Base-by-base conservation (phyloP, 2,797 vertebrate genomes). In the Otus scops region DNA sequence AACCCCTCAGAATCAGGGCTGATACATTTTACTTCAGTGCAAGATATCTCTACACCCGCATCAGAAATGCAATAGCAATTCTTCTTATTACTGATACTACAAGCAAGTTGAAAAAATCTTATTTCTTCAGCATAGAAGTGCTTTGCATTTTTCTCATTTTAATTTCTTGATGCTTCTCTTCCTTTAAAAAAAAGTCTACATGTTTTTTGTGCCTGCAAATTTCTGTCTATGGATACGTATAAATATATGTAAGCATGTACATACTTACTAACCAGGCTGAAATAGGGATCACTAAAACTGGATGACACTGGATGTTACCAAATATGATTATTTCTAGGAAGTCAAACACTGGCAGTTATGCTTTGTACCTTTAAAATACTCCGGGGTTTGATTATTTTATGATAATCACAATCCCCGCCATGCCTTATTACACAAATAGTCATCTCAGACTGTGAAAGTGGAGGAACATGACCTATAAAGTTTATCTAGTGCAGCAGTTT, bases 401-500 rank as follows among this genome's bases (percentile, higher is more conserved):
- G 88, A 84, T 96, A 92, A 96, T 94, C 75, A 88, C 71, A 76
- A 47, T 81, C 83, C 71, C 68, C 1, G 1, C 57, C 93, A 88
- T 60, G 75, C 50, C 75, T 94, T 93, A 80, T 94, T 96, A 89
- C 82, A 93, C 76, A 85, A 76, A 88, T 45, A 92, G 74, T 91
- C 87, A 73, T 76, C 82, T 81, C 84, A 56, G 70, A 68, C 71
- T 78, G 65, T 69, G 71, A 93, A 92, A 83, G 79, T 85, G 77
- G 61, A 83, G 43, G 78, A 96, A 95, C 17, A 1, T 32, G 84
- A 94, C 95, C 95, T 91, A 68, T 80, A 79, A 86, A 95, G 74
- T 88, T 94, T 81, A 94, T 95, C 74, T 89, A 34, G n/a, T 71
- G 57, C 70, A 75, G 76, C 69, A 92, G 47, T 95, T 95, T 96